These are phyloP conservation scores for Diaprepes abbreviatus DNA, from an alignment of 2,888 invertebrate genomes.

Conservation along the genomic window DNA sequence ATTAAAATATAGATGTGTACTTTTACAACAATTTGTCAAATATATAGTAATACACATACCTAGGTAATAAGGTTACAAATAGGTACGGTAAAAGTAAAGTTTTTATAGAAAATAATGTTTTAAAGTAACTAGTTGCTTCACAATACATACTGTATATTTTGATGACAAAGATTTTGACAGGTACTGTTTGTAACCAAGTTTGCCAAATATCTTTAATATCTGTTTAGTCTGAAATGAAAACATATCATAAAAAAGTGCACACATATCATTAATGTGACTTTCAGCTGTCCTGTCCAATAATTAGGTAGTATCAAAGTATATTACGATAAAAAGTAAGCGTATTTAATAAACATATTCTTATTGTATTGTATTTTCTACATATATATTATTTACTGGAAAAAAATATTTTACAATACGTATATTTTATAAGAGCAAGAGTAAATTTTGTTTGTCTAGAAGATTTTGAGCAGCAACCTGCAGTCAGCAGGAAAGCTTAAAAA, in stretches of 20 bases:
- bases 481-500: too few relatives aligned
- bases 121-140: constrained; percentile 11
- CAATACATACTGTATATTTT: neutral
- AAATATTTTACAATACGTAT: too few relatives aligned
- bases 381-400: neutral
- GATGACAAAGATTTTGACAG: neutral
- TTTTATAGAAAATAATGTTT: neutral
- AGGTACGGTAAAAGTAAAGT: neutral
- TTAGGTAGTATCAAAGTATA: constrained; percentile 58
- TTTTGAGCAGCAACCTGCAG: too few relatives aligned
- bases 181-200: constrained; percentile 5
- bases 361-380: constrained; percentile 51
- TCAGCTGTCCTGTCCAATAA: constrained; percentile 68
- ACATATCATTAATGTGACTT: constrained; percentile 65
- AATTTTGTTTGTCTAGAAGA: too few relatives aligned
- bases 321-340: constrained; percentile 54
- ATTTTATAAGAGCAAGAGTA: too few relatives aligned
- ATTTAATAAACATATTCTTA: constrained; percentile 64
- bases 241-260: constrained; percentile 58
- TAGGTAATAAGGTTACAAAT: constrained; percentile 20
- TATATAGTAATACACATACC: neutral
- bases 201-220: neutral
- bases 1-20: neutral
- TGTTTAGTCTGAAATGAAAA: constrained; percentile 11
- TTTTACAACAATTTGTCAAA: neutral